Evolutionary conservation across 1,140 invertebrate genomes (phyloP).

Genomic region (Papilio glaucus): DNA sequence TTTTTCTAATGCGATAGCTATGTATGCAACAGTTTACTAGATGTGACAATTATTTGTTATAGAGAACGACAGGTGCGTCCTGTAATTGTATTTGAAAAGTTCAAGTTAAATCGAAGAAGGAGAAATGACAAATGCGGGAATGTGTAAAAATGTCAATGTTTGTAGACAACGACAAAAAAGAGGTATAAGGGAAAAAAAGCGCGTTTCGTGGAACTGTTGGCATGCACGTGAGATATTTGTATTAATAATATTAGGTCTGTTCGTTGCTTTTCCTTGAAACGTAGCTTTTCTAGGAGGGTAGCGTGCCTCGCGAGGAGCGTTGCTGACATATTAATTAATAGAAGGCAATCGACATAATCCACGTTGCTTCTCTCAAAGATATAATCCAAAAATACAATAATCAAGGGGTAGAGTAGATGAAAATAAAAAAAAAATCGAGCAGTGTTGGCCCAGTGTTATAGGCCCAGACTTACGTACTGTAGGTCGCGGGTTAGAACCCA

Average conservation of each 20-base stretch:
- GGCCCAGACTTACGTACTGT: too few species aligned
- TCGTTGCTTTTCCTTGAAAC: constrained; percentile 55
- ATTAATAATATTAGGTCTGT: constrained; percentile 72
- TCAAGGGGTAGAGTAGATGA: neutral
- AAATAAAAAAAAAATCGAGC: too few species aligned
- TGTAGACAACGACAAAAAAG: constrained; percentile 49
- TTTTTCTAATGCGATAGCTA: too few species aligned
- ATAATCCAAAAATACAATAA: neutral
- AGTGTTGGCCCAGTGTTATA: too few species aligned
- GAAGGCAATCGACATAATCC: constrained; percentile 40
- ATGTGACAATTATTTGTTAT: neutral
- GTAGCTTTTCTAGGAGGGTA: constrained; percentile 46
- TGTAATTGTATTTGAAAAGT: constrained; percentile 47
- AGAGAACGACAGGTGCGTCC: constrained; percentile 49
- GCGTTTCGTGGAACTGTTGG: constrained; percentile 60
- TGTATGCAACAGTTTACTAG: neutral
- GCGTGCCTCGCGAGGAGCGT: constrained; percentile 38
- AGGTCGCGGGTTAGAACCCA: too few species aligned
- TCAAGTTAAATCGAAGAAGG: constrained; percentile 41
- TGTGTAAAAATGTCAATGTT: constrained; percentile 56
- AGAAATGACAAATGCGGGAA: constrained; percentile 46
- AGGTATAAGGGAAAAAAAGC: constrained; percentile 48
- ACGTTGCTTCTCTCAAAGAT: neutral
- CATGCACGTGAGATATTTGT: constrained; percentile 70
- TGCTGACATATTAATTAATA: constrained; percentile 72